A percentile compares a stretch with the other conserved stretches of the same genome.
Conservation (phyloP, 2,113 vertebrate genomes). For the Ictalurus furcatus region DNA sequence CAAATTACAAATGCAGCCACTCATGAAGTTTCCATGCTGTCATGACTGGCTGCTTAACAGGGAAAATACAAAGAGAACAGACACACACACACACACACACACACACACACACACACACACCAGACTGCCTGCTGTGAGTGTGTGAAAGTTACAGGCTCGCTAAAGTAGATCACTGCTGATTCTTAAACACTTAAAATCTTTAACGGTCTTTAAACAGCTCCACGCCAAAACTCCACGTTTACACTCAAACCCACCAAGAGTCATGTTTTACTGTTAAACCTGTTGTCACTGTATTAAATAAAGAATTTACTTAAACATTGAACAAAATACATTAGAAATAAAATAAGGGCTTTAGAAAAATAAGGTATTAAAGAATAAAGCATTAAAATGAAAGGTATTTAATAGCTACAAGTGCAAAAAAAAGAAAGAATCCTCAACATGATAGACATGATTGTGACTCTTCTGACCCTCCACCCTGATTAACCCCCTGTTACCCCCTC, state of each 20-base stretch:
- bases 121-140: background rate
- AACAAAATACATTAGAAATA: background rate
- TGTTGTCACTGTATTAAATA: background rate
- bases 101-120: conserved; percentile 17
- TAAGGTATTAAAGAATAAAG: background rate
- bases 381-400: background rate
- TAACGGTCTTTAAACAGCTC: background rate
- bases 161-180: background rate
- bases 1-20: conserved; percentile 24
- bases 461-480: conserved; percentile 23
- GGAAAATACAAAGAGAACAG: background rate
- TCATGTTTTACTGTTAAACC: background rate
- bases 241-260: background rate
- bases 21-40: conserved; percentile 20
- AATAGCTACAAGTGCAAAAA: background rate
- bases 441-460: conserved; percentile 3
- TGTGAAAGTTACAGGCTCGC: background rate
- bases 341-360: background rate
- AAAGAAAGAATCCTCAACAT: background rate
- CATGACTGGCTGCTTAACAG: conserved; percentile 19
- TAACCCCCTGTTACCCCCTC: conserved; percentile 2
- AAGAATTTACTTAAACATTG: background rate
- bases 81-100: conserved; percentile 10
- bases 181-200: conserved; percentile 1
- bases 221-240: background rate